These are phyloP conservation scores for Pseudomyrmex gracilis DNA, from an alignment of 1,140 invertebrate genomes.

Conservation along the genomic window DNA sequence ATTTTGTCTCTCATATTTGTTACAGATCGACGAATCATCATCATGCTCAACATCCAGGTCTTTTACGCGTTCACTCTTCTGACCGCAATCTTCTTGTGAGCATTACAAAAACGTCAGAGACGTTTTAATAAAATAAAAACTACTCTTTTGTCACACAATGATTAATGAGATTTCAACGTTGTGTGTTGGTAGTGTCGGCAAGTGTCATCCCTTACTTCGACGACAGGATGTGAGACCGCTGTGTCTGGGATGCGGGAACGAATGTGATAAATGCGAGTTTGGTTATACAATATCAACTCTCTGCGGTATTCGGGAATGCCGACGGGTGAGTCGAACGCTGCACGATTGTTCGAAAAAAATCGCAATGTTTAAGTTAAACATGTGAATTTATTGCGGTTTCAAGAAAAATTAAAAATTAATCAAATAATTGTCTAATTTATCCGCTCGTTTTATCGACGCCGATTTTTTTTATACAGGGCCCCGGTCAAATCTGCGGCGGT, in stretches of 20 bases:
- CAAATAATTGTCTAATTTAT: no score
- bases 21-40: conserved; percentile 65
- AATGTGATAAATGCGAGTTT: conserved; percentile 76
- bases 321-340: conserved; percentile 66
- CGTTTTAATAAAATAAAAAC: not conserved
- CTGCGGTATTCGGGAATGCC: conserved; percentile 76
- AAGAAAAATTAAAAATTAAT: no score
- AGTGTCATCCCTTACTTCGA: conserved; percentile 67
- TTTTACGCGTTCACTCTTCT: conserved; percentile 64
- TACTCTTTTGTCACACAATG: not conserved
- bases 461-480: conserved; percentile 83
- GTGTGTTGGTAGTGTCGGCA: conserved; percentile 44
- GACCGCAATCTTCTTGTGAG: conserved; percentile 73
- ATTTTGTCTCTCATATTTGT: conserved; percentile 37
- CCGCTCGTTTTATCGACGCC: not conserved
- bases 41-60: conserved; percentile 69
- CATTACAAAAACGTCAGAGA: conserved; percentile 19
- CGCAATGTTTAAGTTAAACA: no score
- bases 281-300: conserved; percentile 66
- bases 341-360: not conserved
- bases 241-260: conserved; percentile 72
- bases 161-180: not conserved
- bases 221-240: conserved; percentile 45
- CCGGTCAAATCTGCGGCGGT: conserved; percentile 85
- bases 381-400: no score